Conservation (phyloP, 2,888 invertebrate genomes). For the Scelioninae gen. 1 region DNA sequence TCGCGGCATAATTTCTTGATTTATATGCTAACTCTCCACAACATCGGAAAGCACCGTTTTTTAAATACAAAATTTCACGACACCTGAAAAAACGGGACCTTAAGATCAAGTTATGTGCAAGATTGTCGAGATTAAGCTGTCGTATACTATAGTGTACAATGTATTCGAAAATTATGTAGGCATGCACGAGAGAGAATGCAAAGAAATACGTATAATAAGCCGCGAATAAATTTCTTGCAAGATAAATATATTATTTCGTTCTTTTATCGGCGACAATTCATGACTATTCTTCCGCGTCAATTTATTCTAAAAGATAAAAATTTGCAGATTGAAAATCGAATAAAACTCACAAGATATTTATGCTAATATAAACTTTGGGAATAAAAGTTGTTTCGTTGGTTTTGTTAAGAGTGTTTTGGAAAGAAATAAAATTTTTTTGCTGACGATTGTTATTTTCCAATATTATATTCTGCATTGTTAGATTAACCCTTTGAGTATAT, state of each 20-base stretch:
- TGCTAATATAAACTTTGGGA: too few relatives aligned
- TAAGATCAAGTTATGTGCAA: constrained; percentile 26
- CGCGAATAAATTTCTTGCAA: constrained; percentile 35
- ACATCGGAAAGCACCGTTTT: not conserved
- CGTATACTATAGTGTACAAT: constrained; percentile 30
- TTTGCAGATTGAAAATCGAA: too few relatives aligned
- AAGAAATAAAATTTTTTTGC: too few relatives aligned
- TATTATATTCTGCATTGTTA: too few relatives aligned
- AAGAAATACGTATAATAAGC: constrained; percentile 13
- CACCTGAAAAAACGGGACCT: constrained; percentile 10
- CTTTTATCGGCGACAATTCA: not conserved
- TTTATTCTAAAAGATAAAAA: not conserved
- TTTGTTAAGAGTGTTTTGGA: too few relatives aligned
- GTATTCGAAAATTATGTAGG: constrained; percentile 44
- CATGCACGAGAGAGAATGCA: constrained; percentile 31
- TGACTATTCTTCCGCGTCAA: too few relatives aligned
- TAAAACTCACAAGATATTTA: too few relatives aligned
- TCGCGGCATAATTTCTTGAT: constrained; percentile 42
- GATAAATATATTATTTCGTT: not conserved
- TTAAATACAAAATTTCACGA: constrained; percentile 33
- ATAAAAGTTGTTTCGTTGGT: too few relatives aligned
- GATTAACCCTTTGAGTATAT: too few relatives aligned
- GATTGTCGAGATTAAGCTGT: constrained; percentile 25
- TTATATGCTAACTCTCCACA: constrained; percentile 51
- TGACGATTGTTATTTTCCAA: too few relatives aligned